Evolutionary conservation across 1,140 invertebrate species (phyloP).

Genomic region (Ceratoteleas bidentatus): DNA sequence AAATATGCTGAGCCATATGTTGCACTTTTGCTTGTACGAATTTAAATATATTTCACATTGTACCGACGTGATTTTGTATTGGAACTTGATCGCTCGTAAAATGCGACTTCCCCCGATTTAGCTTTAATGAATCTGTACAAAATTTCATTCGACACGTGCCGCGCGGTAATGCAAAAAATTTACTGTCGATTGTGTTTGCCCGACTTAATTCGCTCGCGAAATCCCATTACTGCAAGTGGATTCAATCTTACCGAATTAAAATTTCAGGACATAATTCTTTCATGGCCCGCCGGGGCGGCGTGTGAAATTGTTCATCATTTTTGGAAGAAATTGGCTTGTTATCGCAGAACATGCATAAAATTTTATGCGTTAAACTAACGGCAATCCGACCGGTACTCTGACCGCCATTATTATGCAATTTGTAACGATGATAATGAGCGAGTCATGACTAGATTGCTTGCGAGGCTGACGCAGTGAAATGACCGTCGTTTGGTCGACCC

Average conservation of each 20-base stretch:
- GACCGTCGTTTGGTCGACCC: neutral
- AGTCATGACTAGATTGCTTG: conserved; percentile 11
- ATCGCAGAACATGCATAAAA: conserved; percentile 22
- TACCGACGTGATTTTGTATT: too few relatives aligned
- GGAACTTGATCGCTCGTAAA: too few relatives aligned
- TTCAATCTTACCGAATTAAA: conserved; percentile 1
- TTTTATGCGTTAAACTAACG: conserved; percentile 17
- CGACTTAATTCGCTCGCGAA: neutral
- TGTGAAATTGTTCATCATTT: neutral
- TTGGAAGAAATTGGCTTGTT: conserved; percentile 1
- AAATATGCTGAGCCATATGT: too few relatives aligned
- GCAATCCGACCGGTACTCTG: neutral
- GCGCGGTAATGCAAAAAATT: too few relatives aligned
- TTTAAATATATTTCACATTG: too few relatives aligned
- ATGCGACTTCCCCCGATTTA: too few relatives aligned
- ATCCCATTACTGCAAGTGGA: neutral
- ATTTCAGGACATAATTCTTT: neutral
- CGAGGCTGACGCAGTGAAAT: conserved; percentile 9
- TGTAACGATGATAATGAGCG: conserved; percentile 29
- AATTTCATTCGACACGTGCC: too few relatives aligned
- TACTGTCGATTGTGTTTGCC: too few relatives aligned
- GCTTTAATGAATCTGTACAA: too few relatives aligned
- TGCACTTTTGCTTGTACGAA: too few relatives aligned
- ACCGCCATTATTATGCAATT: conserved; percentile 16
- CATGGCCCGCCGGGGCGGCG: neutral